Evolutionary conservation across 2,113 vertebrate genomes (phyloP), one percentile per base, ranked within the genome.

Genomic region (Mionectes macconnelli): DNA sequence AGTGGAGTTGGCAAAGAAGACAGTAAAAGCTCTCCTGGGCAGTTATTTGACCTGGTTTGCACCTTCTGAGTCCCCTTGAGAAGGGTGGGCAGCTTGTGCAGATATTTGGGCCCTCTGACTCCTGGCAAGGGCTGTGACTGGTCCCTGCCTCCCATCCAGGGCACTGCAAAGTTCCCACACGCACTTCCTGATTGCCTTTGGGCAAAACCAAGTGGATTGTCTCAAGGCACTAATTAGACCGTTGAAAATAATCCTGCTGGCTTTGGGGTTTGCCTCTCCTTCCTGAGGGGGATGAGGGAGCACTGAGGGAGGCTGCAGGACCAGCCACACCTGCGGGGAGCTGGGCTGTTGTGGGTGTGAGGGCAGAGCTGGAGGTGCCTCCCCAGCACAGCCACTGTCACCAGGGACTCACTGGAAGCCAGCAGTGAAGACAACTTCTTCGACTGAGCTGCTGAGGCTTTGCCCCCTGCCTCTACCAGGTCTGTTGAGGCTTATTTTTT

Each of bases 121-220:
- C 30, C 60, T 47, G 52, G 23, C 6, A 4, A 3, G 2, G 7
- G 30, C 81, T 17, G 8, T 69, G 64, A 50, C 39, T 4, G 16
- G 14, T 33, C 52, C 4, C 66, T 60, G 79, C 53, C 53, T 37
- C 44, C 47, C 22, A 0, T 7, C 28, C 39, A 63, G 18, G 39
- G 24, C 30, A 39, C 74, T 64, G 33, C 39, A 7, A 19, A 9
- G 47, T 4, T 77, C 47, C 11, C 37, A 14, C 2, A 2, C 66
- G 67, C 42, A 2, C 35, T 53, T 57, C 83, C 84, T 78, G 11
- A 63, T 56, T 84, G 64, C 68, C 90, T 78, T 47, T 35, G 40
- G 80, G 33, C 86, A 77, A 78, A 70, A 74, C 63, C 94, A 21
- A 67, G 52, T 72, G 86, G 64, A 74, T 93, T 95, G 67, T 77